Evolutionary conservation across 2,113 vertebrate species (phyloP).

Genomic region (Caloenas nicobarica): DNA sequence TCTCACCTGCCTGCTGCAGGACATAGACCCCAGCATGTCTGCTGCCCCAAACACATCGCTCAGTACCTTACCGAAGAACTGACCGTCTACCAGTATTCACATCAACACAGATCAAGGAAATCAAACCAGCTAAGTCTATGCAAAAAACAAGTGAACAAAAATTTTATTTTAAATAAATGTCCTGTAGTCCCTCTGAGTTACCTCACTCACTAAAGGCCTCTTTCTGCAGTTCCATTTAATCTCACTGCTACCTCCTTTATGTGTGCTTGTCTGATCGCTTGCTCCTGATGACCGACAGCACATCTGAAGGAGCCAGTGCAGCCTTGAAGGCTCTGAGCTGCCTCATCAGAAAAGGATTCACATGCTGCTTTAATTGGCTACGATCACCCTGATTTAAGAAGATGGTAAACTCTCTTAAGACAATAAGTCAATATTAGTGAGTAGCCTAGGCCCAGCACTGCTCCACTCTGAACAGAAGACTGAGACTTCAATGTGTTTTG

Average conservation of each 20-base stretch:
- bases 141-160: neutral
- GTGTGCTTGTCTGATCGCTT: neutral
- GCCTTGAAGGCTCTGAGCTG: neutral
- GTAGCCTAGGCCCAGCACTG: neutral
- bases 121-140: neutral
- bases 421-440: neutral
- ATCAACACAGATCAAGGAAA: neutral
- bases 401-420: neutral
- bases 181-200: neutral
- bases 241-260: neutral
- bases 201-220: neutral
- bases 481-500: neutral
- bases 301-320: neutral
- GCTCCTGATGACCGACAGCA: neutral
- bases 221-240: neutral
- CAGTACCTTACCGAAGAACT: neutral
- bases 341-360: neutral
- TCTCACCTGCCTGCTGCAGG: neutral
- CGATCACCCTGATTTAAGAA: neutral
- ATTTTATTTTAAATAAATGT: neutral
- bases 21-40: neutral
- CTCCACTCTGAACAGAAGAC: neutral
- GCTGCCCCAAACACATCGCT: neutral
- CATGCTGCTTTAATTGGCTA: neutral
- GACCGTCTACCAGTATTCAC: neutral